Evolutionary conservation across 2,888 invertebrate species (phyloP).

Genomic region (Morpho helenor): DNA sequence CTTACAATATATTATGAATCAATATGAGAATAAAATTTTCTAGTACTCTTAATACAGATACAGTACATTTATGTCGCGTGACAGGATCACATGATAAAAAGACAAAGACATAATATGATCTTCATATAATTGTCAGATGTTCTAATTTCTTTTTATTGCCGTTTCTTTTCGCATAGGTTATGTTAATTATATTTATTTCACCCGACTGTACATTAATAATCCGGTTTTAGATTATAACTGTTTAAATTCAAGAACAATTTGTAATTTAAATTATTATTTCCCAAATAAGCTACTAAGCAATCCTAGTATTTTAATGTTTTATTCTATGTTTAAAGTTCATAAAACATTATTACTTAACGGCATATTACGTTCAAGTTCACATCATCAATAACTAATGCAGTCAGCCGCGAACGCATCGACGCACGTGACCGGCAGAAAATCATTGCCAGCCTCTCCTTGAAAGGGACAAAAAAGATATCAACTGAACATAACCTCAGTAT

Average conservation of each 20-base stretch:
- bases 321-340: neutral
- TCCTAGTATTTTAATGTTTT: no score
- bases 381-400: constrained; percentile 31
- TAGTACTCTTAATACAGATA: neutral
- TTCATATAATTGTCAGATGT: neutral
- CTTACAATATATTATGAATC: no score
- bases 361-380: constrained; percentile 31
- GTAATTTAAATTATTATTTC: no score
- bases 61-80: constrained; percentile 24
- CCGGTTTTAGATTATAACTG: no score
- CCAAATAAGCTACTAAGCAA: no score
- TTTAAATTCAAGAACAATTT: no score
- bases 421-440: constrained; percentile 53
- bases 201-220: no score
- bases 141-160: no score
- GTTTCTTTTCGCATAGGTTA: no score
- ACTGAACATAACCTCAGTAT: constrained; percentile 9
- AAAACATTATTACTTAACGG: constrained; percentile 24
- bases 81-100: constrained; percentile 20
- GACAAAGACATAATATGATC: constrained; percentile 2
- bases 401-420: constrained; percentile 35
- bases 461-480: constrained; percentile 34
- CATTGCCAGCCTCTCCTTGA: constrained; percentile 46
- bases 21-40: neutral
- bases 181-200: no score